Percentiles rank a stretch among this genome's conserved stretches.
Evolutionary conservation across 2,113 vertebrate genomes (phyloP).

Genomic region (Benitochromis conjunctus): DNA sequence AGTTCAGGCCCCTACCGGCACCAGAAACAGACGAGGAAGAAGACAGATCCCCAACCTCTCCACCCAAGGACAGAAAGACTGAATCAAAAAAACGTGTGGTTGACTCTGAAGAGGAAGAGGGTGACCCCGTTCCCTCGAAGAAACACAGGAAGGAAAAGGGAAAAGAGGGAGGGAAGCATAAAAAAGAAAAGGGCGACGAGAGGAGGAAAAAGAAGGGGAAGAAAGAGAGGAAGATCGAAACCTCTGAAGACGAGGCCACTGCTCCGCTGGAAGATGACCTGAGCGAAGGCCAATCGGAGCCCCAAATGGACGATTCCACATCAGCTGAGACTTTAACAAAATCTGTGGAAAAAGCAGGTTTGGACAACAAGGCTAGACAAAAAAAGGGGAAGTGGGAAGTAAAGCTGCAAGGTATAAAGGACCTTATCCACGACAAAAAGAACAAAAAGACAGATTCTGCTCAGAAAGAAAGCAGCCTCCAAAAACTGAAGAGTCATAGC

Average conservation of each 20-base stretch:
- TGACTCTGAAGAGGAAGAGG: conserved; percentile 77
- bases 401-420: conserved; percentile 74
- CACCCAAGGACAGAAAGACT: conserved; percentile 72
- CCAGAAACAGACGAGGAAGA: conserved; percentile 81
- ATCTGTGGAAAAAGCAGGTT: conserved; percentile 23
- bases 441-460: conserved; percentile 59
- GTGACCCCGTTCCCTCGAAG: conserved; percentile 78
- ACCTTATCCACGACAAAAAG: conserved; percentile 74
- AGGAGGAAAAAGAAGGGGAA: conserved; percentile 73
- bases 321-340: conserved; percentile 15
- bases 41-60: conserved; percentile 63
- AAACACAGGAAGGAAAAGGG: conserved; percentile 84
- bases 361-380: conserved; percentile 74
- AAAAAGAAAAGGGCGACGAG: conserved; percentile 71
- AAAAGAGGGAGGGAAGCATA: conserved; percentile 78
- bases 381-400: conserved; percentile 75
- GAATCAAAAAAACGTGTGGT: conserved; percentile 72
- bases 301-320: conserved; percentile 35
- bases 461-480: conserved; percentile 67
- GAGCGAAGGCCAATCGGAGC: conserved; percentile 60
- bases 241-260: conserved; percentile 63
- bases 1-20: conserved; percentile 76
- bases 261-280: conserved; percentile 56
- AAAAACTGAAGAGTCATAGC: conserved; percentile 70
- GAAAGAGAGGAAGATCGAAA: conserved; percentile 56